Base-by-base conservation (phyloP, 2,113 vertebrate genomes). In the Microcebus tavaratra region DNA sequence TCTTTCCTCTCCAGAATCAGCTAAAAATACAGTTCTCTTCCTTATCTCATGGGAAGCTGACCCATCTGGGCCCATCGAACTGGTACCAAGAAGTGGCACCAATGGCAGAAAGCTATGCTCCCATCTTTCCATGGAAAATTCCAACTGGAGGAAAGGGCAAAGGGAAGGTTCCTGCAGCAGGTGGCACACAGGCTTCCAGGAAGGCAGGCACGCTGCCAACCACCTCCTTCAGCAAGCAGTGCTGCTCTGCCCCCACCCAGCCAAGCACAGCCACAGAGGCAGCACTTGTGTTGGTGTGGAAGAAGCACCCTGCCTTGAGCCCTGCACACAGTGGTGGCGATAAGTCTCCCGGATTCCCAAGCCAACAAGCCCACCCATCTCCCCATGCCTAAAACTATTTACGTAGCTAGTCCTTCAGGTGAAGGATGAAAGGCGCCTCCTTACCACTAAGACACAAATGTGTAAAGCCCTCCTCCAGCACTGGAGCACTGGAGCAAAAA, bases 71-170 rank as follows among this genome's bases (percentile, higher is more conserved):
- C 59, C 78, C 53, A 31, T 2, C 73, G n/a, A 96, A 72, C 31
- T 90, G 23, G 34, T 75, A 67, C 25, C 72, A 96, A 86, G 68
- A 82, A 73, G 34, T 53, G 13, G 50, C 59, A 91, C 20, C 39
- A 36, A 42, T 48, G 14, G n/a, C 34, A n/a, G 13, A 63, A 95
- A 95, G 42, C 23, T 31, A 82, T 9, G 29, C 9, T 57, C 39
- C 42, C 12, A n/a, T 50, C 67, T 92, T 90, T 9, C 45, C 45
- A 23, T 25, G n/a, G 65, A 90, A 97, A 92, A 92, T 67, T 91
- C 55, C 75, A 89, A 8, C 12, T 34, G 39, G 39, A 90, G 20
- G 21, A 82, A 81, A 4, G 18, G 42, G 31, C 67, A 86, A n/a
- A 48, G 55, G 9, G 11, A 7, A 23, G 63, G 0, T 63, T 80